Percentiles rank a stretch among this genome's conserved stretches.
phyloP scores from a whole-genome alignment of 2,797 vertebrate species.

The Denticeps clupeoides region DNA sequence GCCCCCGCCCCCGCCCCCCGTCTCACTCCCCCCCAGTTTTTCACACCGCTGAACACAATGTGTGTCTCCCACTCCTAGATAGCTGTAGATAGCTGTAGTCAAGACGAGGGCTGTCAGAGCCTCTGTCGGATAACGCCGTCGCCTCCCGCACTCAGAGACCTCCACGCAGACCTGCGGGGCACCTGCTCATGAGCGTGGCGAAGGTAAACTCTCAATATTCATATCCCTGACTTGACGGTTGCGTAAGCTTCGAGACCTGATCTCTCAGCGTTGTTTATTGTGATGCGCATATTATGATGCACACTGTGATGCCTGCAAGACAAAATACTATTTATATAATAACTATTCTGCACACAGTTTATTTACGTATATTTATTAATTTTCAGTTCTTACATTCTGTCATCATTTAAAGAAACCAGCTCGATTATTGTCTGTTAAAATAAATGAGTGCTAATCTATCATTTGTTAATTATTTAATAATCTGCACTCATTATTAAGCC shows the following conservation, averaged over 20 bases:
- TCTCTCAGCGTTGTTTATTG: constrained; percentile 15
- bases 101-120: constrained; percentile 21
- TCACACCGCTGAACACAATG: constrained; percentile 51
- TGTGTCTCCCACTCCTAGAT: constrained; percentile 53
- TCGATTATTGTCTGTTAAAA: too few species aligned
- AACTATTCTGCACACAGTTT: too few species aligned
- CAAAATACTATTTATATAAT: too few species aligned
- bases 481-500: too few species aligned
- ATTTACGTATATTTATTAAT: too few species aligned
- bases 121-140: not conserved
- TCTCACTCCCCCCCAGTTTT: constrained; percentile 32
- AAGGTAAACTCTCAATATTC: constrained; percentile 59
- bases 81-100: constrained; percentile 45
- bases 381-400: too few species aligned
- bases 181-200: constrained; percentile 28
- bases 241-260: too few species aligned
- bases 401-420: too few species aligned
- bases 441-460: too few species aligned
- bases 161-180: constrained; percentile 2
- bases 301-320: too few species aligned
- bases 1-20: constrained; percentile 10
- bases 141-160: constrained; percentile 18
- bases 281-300: too few species aligned
- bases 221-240: constrained; percentile 34
- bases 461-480: too few species aligned